Base-by-base conservation (phyloP, 2,888 invertebrate genomes). In the Diaprepes abbreviatus region DNA sequence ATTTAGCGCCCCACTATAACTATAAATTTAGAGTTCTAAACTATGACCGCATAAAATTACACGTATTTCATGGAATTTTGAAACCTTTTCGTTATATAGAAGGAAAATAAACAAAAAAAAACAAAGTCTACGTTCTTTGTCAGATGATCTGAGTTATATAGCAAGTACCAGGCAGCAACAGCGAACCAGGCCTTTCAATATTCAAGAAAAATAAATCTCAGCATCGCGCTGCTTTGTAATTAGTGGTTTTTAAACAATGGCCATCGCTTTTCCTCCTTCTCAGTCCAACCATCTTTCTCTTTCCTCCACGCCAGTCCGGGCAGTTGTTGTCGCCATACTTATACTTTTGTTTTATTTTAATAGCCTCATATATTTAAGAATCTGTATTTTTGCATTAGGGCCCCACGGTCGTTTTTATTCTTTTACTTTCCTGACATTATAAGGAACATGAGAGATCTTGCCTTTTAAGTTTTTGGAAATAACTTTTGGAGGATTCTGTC, bases 161-260 rank as follows among this genome's bases (percentile, higher is more conserved):
- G 83, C 83, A 81, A 81, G 75, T 78, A 80, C 78, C 79, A 79
- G 81, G 79, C 79, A 80, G 79, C 80, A 77, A 80, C 81, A 80
- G 78, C 79, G 74, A 76, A 76, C 77, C 77, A 28, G 45, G 78
- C 79, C 82, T 83, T 82, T 83, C 83, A 83, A 83, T 84, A 84
- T 83, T 83, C 84, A 83, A 83, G 83, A 83, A 83, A 83, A 83
- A 83, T 84, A 83, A 84, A 84, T 84, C 83, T 83, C 80, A 77
- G 76, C 77, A 79, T 57, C 71, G 79, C 81, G 77, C 75, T 79
- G 79, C 79, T 81, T 83, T 83, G 83, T 83, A 84, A 84, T 84
- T 84, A 84, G 83, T 82, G 83, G 80, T 83, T 83, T 83, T 83
- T 83, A 82, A 83, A 83, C 83, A 83, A 84, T 83, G 83, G 82